These are phyloP conservation scores for Ennomos fuscantarius DNA, from an alignment of 2,888 invertebrate genomes.

Conservation along the genomic window DNA sequence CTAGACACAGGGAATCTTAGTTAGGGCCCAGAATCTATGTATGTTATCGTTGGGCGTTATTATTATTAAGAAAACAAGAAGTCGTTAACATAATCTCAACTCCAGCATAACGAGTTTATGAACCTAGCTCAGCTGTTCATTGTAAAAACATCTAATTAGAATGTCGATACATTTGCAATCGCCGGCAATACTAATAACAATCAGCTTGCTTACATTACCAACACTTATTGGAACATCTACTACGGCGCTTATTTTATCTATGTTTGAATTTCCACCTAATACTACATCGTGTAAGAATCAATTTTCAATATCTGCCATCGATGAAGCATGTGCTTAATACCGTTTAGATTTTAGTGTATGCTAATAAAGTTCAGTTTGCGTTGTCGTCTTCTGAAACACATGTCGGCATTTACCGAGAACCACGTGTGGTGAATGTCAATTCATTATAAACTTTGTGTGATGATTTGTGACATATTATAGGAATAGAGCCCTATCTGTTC, in stretches of 20 bases:
- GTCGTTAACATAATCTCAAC: conserved; percentile 1
- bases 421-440: conserved; percentile 84
- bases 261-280: conserved; percentile 27
- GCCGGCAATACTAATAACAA: conserved; percentile 35
- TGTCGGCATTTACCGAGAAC: conserved; percentile 52
- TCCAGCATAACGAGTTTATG: conserved; percentile 21
- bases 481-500: conserved; percentile 78
- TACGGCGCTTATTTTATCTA: not conserved
- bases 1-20: too few relatives aligned
- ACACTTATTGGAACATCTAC: conserved; percentile 27
- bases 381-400: conserved; percentile 44
- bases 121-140: not conserved
- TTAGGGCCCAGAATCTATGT: too few relatives aligned
- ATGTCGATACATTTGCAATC: conserved; percentile 34
- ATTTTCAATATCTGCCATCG: conserved; percentile 34
- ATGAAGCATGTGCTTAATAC: conserved; percentile 22
- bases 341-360: conserved; percentile 32
- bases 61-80: not conserved
- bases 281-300: conserved; percentile 24
- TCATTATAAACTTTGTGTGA: conserved; percentile 84
- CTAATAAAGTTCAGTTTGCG: conserved; percentile 44
- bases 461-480: conserved; percentile 84
- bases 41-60: too few relatives aligned
- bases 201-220: conserved; percentile 25
- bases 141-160: conserved; percentile 31